A percentile compares a stretch with the other conserved stretches of the same genome.
Evolutionary conservation across 2,797 vertebrate genomes (phyloP).

Genomic region (Centroberyx gerrardi): DNA sequence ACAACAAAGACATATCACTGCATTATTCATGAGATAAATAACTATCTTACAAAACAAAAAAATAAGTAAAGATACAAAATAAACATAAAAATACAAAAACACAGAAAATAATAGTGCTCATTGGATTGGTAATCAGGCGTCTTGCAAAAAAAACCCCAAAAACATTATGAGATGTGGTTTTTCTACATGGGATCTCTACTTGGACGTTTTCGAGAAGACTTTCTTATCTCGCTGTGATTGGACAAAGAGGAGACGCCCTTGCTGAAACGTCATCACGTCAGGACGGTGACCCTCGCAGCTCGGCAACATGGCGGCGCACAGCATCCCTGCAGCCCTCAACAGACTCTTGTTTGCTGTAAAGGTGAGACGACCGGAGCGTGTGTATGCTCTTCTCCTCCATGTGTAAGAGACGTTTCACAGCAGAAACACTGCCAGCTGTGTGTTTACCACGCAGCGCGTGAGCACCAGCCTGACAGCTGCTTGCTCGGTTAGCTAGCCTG

Average conservation of each 20-base stretch:
- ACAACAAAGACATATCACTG: too few relatives aligned
- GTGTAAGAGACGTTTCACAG: background rate
- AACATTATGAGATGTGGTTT: too few relatives aligned
- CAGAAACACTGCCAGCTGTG: background rate
- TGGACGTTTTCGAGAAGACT: background rate
- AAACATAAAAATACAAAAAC: too few relatives aligned
- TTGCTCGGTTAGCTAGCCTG: background rate
- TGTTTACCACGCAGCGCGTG: too few relatives aligned
- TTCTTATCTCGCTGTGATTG: conserved; percentile 18
- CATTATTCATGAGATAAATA: too few relatives aligned
- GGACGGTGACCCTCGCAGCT: background rate
- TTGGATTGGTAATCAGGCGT: too few relatives aligned
- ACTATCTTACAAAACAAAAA: too few relatives aligned
- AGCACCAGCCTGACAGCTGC: too few relatives aligned
- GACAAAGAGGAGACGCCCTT: conserved; percentile 23
- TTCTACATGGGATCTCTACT: too few relatives aligned
- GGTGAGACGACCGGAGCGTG: conserved; percentile 56
- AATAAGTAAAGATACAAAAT: too few relatives aligned
- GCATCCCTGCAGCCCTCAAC: conserved; percentile 53
- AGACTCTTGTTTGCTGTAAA: conserved; percentile 61
- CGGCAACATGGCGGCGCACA: conserved; percentile 70
- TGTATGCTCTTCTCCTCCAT: background rate
- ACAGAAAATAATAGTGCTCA: too few relatives aligned
- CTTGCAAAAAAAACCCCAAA: too few relatives aligned
- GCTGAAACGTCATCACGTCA: conserved; percentile 19